Conservation (phyloP, 2,888 invertebrate species). For the Lymantria dispar region DNA sequence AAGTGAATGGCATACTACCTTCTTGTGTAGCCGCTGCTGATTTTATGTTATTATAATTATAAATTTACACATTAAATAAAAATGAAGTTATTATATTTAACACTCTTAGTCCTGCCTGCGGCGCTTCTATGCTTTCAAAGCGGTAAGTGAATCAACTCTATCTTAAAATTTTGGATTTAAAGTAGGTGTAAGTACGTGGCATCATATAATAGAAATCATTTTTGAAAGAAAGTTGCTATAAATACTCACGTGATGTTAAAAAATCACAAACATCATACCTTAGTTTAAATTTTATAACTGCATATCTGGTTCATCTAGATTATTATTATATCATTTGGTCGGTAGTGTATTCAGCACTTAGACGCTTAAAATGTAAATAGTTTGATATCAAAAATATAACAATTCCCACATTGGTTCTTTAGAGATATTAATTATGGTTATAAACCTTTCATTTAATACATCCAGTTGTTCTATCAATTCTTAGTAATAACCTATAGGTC, state of each 20-base stretch:
- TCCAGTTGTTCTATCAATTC: no score
- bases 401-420: no score
- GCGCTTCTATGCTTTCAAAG: constrained; percentile 86
- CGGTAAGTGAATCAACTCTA: constrained; percentile 83
- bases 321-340: no score
- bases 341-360: no score
- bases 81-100: constrained; percentile 87
- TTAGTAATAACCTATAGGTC: no score
- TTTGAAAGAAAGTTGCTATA: constrained; percentile 51
- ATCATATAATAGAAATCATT: constrained; percentile 40
- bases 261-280: not conserved
- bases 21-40: constrained; percentile 47
- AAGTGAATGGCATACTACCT: constrained; percentile 72
- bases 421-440: no score
- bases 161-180: constrained; percentile 32
- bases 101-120: constrained; percentile 86
- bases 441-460: no score
- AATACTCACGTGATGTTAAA: not conserved
- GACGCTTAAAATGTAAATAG: no score
- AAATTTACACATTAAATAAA: constrained; percentile 46
- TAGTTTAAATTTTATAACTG: not conserved
- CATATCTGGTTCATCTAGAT: no score
- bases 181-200: constrained; percentile 69
- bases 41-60: constrained; percentile 41
- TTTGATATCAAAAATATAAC: no score